Evolutionary conservation across 2,113 vertebrate species (phyloP).

Genomic region (Salvelinus namaycush): DNA sequence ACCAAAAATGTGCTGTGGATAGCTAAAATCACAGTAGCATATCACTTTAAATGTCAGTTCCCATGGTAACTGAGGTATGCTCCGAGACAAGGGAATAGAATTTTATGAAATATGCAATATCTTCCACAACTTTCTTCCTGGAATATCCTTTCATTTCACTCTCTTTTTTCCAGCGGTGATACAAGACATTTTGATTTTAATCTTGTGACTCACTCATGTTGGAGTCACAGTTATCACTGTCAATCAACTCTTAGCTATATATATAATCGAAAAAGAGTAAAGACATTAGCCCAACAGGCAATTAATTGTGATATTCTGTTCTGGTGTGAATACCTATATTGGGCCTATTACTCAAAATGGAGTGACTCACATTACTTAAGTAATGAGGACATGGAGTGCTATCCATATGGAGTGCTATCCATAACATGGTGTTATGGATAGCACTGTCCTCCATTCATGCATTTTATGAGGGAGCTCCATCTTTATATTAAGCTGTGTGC

Average conservation of each 20-base stretch:
- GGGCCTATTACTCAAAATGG: background rate
- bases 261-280: background rate
- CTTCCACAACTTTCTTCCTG: slow-evolving; percentile 32
- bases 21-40: slow-evolving; percentile 61
- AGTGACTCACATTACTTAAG: slow-evolving; percentile 7
- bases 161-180: background rate
- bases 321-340: no score
- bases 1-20: slow-evolving; percentile 59
- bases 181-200: background rate
- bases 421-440: slow-evolving; percentile 7
- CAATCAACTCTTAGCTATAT: no score
- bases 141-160: background rate
- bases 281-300: background rate
- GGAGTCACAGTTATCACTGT: no score
- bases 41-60: slow-evolving; percentile 63
- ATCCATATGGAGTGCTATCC: no score
- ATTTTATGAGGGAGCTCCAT: slow-evolving; percentile 26
- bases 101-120: slow-evolving; percentile 45
- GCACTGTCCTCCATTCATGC: slow-evolving; percentile 17
- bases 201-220: no score
- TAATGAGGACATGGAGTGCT: background rate
- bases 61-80: slow-evolving; percentile 37
- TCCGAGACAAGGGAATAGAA: slow-evolving; percentile 27
- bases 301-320: no score
- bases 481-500: slow-evolving; percentile 15